Conservation (phyloP, 2,113 vertebrate genomes). For the Bucco capensis region DNA sequence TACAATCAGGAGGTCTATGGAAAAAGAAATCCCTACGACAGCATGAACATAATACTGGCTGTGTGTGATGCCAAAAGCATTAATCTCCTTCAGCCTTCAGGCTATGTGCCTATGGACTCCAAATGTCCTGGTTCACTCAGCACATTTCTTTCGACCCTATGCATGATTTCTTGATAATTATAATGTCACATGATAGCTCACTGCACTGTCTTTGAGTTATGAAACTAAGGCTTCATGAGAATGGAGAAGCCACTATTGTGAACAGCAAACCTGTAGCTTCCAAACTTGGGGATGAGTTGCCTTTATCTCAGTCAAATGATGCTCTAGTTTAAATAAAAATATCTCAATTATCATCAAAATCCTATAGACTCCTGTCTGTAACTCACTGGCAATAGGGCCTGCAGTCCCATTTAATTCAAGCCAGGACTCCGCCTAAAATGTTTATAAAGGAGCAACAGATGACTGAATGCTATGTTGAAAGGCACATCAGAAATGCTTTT, state of each 20-base stretch:
- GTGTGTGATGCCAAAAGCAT: constrained; percentile 38
- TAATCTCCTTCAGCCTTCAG: constrained; percentile 33
- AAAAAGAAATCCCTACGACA: constrained; percentile 68
- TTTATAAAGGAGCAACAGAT: neutral
- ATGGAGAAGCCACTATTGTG: neutral
- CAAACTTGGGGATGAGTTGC: neutral
- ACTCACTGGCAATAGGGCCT: neutral
- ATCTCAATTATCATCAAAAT: neutral
- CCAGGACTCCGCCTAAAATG: neutral
- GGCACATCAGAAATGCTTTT: neutral
- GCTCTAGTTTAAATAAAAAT: neutral
- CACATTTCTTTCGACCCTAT: neutral
- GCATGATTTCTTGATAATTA: constrained; percentile 2
- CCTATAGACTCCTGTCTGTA: neutral
- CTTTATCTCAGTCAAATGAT: neutral
- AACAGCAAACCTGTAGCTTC: neutral
- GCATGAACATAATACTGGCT: constrained; percentile 59
- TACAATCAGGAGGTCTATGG: constrained; percentile 66
- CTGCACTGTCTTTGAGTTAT: neutral
- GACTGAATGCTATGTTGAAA: neutral
- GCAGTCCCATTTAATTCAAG: neutral
- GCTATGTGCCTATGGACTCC: constrained; percentile 20
- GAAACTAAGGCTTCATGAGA: neutral
- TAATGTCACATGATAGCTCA: neutral
- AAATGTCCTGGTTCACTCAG: constrained; percentile 29